Percentiles rank a stretch among this genome's conserved stretches.
These are phyloP conservation scores for Eurypyga helias DNA, from an alignment of 2,113 vertebrate species.

Conservation along the genomic window DNA sequence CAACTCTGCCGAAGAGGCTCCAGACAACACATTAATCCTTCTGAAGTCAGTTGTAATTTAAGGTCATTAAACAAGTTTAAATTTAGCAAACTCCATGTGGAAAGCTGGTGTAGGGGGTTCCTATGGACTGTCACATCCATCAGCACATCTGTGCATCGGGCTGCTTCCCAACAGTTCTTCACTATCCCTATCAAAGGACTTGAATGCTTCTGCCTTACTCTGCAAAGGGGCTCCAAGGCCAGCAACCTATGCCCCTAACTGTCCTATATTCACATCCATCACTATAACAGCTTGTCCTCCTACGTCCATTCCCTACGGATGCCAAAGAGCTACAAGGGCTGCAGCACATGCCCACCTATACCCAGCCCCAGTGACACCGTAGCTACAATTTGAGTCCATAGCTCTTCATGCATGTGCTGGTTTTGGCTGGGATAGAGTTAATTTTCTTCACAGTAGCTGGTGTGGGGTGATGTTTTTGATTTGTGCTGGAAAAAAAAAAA, in stretches of 20 bases:
- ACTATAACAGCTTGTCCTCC: neutral
- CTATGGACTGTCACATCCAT: neutral
- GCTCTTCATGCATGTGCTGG: neutral
- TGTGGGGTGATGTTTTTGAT: no score
- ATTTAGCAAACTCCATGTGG: neutral
- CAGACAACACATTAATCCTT: slow-evolving; percentile 28
- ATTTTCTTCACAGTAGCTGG: no score
- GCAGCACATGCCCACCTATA: neutral
- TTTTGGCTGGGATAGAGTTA: no score
- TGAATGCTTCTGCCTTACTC: neutral
- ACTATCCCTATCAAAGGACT: neutral
- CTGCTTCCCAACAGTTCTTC: neutral
- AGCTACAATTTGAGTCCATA: neutral
- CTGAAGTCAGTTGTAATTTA: slow-evolving; percentile 30
- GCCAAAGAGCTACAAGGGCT: neutral
- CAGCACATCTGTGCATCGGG: neutral
- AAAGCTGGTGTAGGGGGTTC: neutral
- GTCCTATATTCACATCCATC: neutral
- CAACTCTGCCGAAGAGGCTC: slow-evolving; percentile 17
- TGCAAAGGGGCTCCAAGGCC: neutral
- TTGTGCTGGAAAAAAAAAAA: no score
- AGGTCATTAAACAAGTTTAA: slow-evolving; percentile 40
- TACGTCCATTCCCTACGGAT: neutral
- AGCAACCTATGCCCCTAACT: neutral
- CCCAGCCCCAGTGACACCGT: neutral